These are phyloP conservation scores for Arctopsyche grandis DNA, from an alignment of 1,140 invertebrate species.

Conservation along the genomic window DNA sequence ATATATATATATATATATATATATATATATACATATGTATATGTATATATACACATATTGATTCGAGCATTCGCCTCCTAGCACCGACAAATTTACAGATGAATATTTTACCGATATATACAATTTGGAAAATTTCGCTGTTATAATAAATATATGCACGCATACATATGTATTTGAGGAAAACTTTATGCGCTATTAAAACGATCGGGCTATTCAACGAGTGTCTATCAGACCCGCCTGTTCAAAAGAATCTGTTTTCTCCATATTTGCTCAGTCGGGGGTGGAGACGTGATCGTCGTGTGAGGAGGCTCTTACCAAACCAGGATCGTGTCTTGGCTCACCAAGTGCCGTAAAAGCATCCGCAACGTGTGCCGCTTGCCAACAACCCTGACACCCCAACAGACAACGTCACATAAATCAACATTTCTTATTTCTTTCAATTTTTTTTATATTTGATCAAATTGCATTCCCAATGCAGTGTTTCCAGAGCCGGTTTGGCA, in stretches of 20 bases:
- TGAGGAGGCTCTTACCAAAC: constrained; percentile 18
- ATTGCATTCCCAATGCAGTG: background rate
- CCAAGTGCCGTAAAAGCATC: constrained; percentile 46
- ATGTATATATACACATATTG: too few relatives aligned
- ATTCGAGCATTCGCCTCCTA: too few relatives aligned
- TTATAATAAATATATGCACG: too few relatives aligned
- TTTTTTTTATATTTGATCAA: constrained; percentile 20
- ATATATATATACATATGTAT: too few relatives aligned
- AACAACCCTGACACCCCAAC: constrained; percentile 8
- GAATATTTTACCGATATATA: too few relatives aligned
- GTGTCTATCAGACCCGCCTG: constrained; percentile 27
- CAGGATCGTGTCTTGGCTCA: constrained; percentile 37
- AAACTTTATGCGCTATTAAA: too few relatives aligned
- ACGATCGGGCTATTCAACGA: background rate
- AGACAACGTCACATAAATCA: constrained; percentile 23
- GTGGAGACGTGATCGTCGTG: constrained; percentile 31
- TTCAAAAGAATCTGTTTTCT: constrained; percentile 39
- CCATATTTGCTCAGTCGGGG: constrained; percentile 37
- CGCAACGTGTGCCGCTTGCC: constrained; percentile 42
- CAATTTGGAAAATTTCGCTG: too few relatives aligned
- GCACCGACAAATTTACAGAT: too few relatives aligned
- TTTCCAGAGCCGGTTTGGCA: too few relatives aligned
- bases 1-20: too few relatives aligned
- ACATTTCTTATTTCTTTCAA: background rate
- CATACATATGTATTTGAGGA: too few relatives aligned